Conservation (phyloP, 2,113 vertebrate genomes). For the Silurus asotus region DNA sequence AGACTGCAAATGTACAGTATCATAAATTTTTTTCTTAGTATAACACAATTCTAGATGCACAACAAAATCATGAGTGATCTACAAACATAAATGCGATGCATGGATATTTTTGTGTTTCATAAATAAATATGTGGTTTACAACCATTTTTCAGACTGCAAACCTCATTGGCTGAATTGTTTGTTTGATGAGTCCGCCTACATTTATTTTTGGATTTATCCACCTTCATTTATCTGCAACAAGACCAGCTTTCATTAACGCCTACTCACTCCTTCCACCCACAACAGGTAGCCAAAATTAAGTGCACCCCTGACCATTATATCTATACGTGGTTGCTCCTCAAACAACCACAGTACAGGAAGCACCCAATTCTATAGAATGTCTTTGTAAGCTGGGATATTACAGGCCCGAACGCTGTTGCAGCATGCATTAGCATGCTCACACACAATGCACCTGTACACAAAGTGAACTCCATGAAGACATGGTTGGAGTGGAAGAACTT, state of each 20-base stretch:
- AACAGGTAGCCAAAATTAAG: not conserved
- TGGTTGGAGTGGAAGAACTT: too few species aligned
- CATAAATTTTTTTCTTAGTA: not conserved
- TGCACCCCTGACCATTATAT: not conserved
- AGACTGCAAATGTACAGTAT: not conserved
- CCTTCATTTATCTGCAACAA: not conserved
- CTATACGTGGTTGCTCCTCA: not conserved
- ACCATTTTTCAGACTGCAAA: not conserved
- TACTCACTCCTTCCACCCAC: not conserved
- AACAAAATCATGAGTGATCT: not conserved
- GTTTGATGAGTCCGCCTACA: not conserved
- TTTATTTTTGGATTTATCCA: not conserved
- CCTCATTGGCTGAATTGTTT: not conserved
- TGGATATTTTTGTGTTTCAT: not conserved
- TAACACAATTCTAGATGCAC: not conserved
- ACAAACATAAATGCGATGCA: not conserved
- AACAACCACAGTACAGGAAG: not conserved
- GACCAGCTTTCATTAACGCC: not conserved
- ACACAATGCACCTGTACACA: not conserved
- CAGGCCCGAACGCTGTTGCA: not conserved
- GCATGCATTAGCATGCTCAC: not conserved
- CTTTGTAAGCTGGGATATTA: not conserved
- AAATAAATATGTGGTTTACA: not conserved
- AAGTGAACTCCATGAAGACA: too few species aligned
- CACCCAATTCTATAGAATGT: not conserved